Base-by-base conservation (phyloP, 2,888 invertebrate genomes). In the Boloria selene region DNA sequence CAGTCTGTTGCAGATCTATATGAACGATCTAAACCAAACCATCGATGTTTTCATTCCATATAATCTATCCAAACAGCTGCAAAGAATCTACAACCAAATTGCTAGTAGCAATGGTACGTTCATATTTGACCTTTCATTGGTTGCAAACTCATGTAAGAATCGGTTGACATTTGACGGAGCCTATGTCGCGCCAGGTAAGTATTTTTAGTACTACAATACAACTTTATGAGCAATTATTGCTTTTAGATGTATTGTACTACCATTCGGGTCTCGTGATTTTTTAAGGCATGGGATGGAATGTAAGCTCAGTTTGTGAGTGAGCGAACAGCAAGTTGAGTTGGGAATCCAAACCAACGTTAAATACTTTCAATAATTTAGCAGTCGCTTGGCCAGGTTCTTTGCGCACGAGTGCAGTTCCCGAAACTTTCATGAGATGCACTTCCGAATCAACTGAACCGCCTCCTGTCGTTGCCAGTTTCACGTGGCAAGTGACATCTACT, bases 301-400 rank as follows among this genome's bases (percentile, higher is more conserved):
- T 93, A 56, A 95, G 90, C 83, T 94, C 94, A 58, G 94, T 93
- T 78, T 94, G 93, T 70, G 94, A 94, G 82, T 93, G 93, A 1
- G 94, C 93, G 81, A 95, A 95, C 67, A 95, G 83, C 67, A 95
- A 83, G 80, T 94, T 95, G 73, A 95, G 81, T 79, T 95, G 95
- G 0, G 95, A 95, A 81, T 95, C 95, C 73, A 95, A 84, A 71
- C 95, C 95, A 61, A 95, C 94, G 79, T 95, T 94, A 83, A 93
- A 94, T 42, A 95, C 93, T 77, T 93, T 92, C 6, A 94, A 77
- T 1, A 95, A 85, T 54, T 90, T 89, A 0, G 95, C 94, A 47
- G 85, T 82, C 3, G 89, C 80, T 70, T 90, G 85, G n/a, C 89
- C 89, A 0, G 94, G 93, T 54, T 93, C 93, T 75, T 95, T 95